Evolutionary conservation across 2,113 vertebrate genomes (phyloP), one percentile per base, ranked within the genome.

Genomic region (Centropus unirufus): DNA sequence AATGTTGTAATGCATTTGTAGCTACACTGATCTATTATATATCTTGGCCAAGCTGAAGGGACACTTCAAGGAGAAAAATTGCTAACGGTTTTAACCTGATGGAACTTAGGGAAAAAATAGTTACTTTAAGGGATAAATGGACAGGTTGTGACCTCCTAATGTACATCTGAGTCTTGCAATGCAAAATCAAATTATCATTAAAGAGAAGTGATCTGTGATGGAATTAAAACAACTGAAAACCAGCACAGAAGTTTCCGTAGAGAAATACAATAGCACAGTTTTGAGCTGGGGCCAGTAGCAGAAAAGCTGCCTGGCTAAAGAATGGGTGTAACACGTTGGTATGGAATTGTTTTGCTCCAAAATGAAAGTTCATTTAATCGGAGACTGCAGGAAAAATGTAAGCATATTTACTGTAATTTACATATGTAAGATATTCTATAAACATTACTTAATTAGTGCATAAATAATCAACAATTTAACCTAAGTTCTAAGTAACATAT

Each of bases 31-130:
- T 98, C 97, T 98, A 97, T 98, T 97, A 97, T 97, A 96, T 66
- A 96, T 98, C 97, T 98, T 95, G 95, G 96, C 93, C 89, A 83
- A 90, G 88, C 95, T 97, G 97, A 98, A 98, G 97, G 97, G 97
- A 97, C 95, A 96, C 90, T 96, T 97, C 97, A 98, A 98, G 98
- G 97, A 98, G 98, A 98, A 97, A 98, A 98, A 98, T 97, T 97
- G 97, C 97, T 97, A 98, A 98, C 97, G 97, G 95, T 98, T 98
- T 98, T 98, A 98, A 98, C 97, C 97, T 97, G 97, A 98, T 97
- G 95, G 96, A 97, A 97, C 97, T 96, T 90, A 3, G 73, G 94
- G 96, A 95, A 97, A 97, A 97, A 96, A 95, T 95, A 97, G 98
- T 97, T 97, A 97, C 96, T 98, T 98, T 98, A 97, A 89, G 87